A percentile compares a stretch with the other conserved stretches of the same genome.
Evolutionary conservation across 2,888 invertebrate genomes (phyloP).

Genomic region (Neuroscelio doddi): DNA sequence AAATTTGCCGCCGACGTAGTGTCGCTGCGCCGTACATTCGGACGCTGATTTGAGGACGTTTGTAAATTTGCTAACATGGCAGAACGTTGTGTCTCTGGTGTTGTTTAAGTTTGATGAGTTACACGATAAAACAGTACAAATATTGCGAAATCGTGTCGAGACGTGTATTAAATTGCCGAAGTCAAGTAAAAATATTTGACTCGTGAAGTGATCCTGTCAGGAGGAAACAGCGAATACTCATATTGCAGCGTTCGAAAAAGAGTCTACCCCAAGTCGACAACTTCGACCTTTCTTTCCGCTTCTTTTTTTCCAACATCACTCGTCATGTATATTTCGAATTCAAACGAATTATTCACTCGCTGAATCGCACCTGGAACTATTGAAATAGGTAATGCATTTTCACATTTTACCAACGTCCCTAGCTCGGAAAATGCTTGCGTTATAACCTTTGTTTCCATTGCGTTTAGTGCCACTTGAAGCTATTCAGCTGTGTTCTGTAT

Average conservation of each 20-base stretch:
- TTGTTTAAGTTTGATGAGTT: constrained; percentile 63
- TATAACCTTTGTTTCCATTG: constrained; percentile 60
- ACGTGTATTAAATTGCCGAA: constrained; percentile 49
- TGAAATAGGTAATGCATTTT: constrained; percentile 59
- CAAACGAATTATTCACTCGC: constrained; percentile 54
- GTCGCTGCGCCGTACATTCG: constrained; percentile 16
- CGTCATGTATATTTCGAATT: constrained; percentile 64
- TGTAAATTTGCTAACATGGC: constrained; percentile 67
- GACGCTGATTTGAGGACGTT: constrained; percentile 60
- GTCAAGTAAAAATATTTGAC: constrained; percentile 29
- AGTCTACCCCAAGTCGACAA: constrained; percentile 53
- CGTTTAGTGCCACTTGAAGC: constrained; percentile 1
- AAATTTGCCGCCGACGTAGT: constrained; percentile 1
- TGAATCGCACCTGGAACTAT: constrained; percentile 58
- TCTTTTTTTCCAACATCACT: constrained; percentile 50
- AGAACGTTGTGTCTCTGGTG: constrained; percentile 64
- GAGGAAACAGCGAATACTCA: constrained; percentile 21
- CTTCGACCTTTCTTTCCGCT: constrained; percentile 51
- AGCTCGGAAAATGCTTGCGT: constrained; percentile 45
- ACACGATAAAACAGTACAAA: constrained; percentile 50
- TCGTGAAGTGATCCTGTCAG: constrained; percentile 29
- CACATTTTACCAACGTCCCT: constrained; percentile 31
- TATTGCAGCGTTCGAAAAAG: constrained; percentile 41
- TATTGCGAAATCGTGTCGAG: constrained; percentile 49
- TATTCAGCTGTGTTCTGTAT: neutral